These are phyloP conservation scores for Hylaea fasciaria DNA, from an alignment of 2,888 invertebrate species.

Conservation along the genomic window DNA sequence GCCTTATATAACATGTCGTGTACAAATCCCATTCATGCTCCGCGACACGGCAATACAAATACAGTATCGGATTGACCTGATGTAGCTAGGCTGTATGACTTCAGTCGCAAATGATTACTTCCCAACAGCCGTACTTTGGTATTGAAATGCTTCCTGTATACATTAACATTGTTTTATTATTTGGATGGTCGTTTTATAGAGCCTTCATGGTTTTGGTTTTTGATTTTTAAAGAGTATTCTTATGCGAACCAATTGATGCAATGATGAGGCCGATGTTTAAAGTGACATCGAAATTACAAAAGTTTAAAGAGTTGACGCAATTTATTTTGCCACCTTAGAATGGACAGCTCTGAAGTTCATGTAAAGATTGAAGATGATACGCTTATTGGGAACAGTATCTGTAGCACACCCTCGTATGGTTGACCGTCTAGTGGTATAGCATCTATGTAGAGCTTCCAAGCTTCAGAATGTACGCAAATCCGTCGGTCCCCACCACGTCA, in stretches of 20 bases:
- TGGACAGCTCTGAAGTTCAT: too few species aligned
- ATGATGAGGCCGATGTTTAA: too few species aligned
- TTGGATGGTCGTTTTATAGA: slow-evolving; percentile 15
- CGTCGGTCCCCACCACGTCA: too few species aligned
- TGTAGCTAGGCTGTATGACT: slow-evolving; percentile 21
- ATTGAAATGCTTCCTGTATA: slow-evolving; percentile 32
- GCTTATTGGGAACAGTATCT: too few species aligned
- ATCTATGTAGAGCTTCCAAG: too few species aligned
- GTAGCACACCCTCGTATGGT: too few species aligned
- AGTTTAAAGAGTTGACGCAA: too few species aligned
- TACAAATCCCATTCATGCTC: slow-evolving; percentile 23
- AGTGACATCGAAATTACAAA: too few species aligned
- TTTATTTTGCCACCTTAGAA: too few species aligned
- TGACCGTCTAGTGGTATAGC: too few species aligned
- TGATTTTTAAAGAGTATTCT: not conserved
- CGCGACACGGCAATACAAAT: slow-evolving; percentile 30
- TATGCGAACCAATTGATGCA: not conserved
- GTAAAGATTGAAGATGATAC: too few species aligned
- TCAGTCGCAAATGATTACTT: slow-evolving; percentile 35
- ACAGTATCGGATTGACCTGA: slow-evolving; percentile 32
- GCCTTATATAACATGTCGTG: slow-evolving; percentile 26
- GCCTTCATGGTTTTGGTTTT: not conserved
- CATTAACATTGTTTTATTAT: slow-evolving; percentile 15
- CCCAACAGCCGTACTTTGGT: slow-evolving; percentile 30
- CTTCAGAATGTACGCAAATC: too few species aligned